phyloP scores from a whole-genome alignment of 2,888 invertebrate genomes.

The Choristoneura rosaceana region DNA sequence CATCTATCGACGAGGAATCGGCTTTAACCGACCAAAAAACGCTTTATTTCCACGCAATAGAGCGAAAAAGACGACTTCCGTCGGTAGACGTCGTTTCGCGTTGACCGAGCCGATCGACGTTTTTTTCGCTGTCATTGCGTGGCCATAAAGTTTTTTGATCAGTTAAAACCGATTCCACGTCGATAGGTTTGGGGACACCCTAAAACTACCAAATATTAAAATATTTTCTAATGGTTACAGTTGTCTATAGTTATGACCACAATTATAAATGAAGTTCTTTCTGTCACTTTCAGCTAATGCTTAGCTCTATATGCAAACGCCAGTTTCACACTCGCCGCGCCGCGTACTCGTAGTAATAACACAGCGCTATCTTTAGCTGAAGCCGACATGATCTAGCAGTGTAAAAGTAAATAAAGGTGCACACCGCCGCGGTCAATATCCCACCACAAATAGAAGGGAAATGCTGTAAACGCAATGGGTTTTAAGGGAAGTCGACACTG shows the following conservation, averaged over 20 bases:
- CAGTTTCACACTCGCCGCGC: slow-evolving; percentile 19
- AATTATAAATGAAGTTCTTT: neutral
- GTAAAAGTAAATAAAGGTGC: slow-evolving; percentile 76
- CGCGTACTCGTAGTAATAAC: slow-evolving; percentile 40
- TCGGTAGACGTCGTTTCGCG: too few relatives aligned
- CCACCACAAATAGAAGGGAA: slow-evolving; percentile 69
- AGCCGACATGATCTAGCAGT: slow-evolving; percentile 56
- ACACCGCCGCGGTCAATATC: slow-evolving; percentile 74
- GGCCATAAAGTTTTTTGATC: too few relatives aligned
- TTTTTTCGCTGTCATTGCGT: too few relatives aligned
- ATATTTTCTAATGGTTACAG: neutral
- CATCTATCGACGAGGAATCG: too few relatives aligned
- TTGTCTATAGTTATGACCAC: neutral
- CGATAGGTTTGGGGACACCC: too few relatives aligned
- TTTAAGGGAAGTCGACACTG: neutral
- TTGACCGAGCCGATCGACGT: too few relatives aligned
- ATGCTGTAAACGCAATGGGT: slow-evolving; percentile 20
- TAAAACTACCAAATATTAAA: neutral
- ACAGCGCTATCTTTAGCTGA: slow-evolving; percentile 68
- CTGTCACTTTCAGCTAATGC: neutral
- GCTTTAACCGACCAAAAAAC: too few relatives aligned
- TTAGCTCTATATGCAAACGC: slow-evolving; percentile 13
- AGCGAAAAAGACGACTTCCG: too few relatives aligned
- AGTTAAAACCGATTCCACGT: too few relatives aligned
- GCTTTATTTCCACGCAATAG: too few relatives aligned